Evolutionary conservation across 2,797 vertebrate genomes (phyloP), one percentile per base, ranked within the genome.

Genomic region (Sebastes ruberrimus): DNA sequence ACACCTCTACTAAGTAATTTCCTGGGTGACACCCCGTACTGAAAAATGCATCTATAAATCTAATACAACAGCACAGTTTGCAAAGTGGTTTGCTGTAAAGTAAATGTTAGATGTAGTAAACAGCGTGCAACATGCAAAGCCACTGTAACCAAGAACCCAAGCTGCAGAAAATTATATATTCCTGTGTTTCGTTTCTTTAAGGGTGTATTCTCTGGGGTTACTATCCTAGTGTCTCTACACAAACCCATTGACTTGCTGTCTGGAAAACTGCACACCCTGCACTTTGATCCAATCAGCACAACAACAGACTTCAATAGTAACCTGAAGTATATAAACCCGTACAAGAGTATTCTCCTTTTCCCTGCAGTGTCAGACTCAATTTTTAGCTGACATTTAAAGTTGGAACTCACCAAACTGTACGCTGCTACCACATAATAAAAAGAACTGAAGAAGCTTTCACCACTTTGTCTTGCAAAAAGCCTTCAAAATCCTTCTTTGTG

Each of bases 241-340:
- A 86, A 74, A 56, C 22, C 49, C 65, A 88, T 67, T 6, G 72
- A 86, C 76, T 81, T 77, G 20, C 74, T 71, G 70, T 76, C 79
- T 77, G 53, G 27, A 69, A 73, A 80, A 80, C 27, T 73, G 83
- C 65, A 63, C 67, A 73, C 52, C 32, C 62, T 20, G 72, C 80
- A 62, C 74, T 88, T 87, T 80, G 71, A 83, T 65, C 76, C 77
- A 69, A 74, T 80, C 75, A 53, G 57, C 70, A 42, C 61, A 68
- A 76, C 42, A 69, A 67, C 70, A 70, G 53, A 62, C 64, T 68
- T 78, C 60, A 75, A 72, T 30, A 59, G 62, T 16, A 46, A 57
- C 63, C 61, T 66, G 6, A 49, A 60, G 35, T 64, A 55, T 10
- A 75, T 72, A 14, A 46, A 69, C 81, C 27, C 28, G 70, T 30